Conservation (phyloP, 2,113 vertebrate genomes). For the Podiceps cristatus region DNA sequence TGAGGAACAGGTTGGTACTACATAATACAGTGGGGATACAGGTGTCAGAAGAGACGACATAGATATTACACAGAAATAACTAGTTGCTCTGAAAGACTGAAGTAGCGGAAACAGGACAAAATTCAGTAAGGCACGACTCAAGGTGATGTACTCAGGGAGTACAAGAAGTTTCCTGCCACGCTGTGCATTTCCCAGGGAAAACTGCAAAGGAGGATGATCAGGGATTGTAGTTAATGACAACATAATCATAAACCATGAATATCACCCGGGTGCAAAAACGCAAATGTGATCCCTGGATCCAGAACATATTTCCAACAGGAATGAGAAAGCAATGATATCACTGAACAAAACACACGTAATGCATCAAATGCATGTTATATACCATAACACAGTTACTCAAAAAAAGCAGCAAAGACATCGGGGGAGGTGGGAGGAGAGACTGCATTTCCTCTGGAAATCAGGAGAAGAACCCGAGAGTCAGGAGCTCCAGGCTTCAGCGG, state of each 20-base stretch:
- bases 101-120: background rate
- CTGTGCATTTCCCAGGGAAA: background rate
- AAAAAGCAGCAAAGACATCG: background rate
- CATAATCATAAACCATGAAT: background rate
- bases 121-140: background rate
- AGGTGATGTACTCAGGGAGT: background rate
- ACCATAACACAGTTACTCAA: background rate
- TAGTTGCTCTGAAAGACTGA: background rate
- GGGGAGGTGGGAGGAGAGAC: no score
- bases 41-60: fast-evolving
- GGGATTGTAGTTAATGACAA: background rate
- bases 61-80: background rate
- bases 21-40: fast-evolving
- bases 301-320: background rate
- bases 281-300: background rate
- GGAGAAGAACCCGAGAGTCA: background rate
- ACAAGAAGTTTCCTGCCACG: background rate
- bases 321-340: background rate
- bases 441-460: background rate
- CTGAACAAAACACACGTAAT: background rate
- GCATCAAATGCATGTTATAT: no score
- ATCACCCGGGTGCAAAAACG: background rate
- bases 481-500: background rate
- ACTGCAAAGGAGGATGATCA: background rate
- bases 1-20: background rate